Conservation (phyloP, 2,797 vertebrate species). For the Diplodus sargus region DNA sequence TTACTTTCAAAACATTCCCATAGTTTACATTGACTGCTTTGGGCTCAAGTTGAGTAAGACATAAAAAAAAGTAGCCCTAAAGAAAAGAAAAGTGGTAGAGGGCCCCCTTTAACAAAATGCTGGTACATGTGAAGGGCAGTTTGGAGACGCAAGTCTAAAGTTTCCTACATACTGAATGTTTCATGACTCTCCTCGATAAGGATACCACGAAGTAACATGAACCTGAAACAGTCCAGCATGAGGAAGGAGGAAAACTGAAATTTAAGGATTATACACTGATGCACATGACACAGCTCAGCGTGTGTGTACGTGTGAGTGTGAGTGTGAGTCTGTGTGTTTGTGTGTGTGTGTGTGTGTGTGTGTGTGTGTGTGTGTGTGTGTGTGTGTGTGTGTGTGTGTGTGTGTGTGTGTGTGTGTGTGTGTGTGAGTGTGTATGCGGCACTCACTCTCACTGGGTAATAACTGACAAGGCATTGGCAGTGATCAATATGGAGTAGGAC, state of each 20-base stretch:
- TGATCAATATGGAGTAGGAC: constrained; percentile 59
- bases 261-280: neutral
- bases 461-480: constrained; percentile 58
- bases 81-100: neutral
- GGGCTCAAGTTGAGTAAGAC: no score
- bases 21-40: no score
- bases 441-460: constrained; percentile 47
- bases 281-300: constrained; percentile 12
- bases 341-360: constrained; percentile 8
- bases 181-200: neutral
- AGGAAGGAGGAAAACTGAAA: neutral
- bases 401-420: constrained; percentile 4
- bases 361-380: neutral
- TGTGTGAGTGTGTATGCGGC: neutral
- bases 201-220: neutral
- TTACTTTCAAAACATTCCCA: no score
- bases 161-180: constrained; percentile 17
- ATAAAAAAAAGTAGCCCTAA: no score
- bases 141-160: neutral
- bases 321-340: no score
- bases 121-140: neutral
- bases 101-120: neutral
- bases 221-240: neutral
- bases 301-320: no score
- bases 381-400: constrained; percentile 7